Evolutionary conservation across 1,140 invertebrate species (phyloP), one percentile per base, ranked within the genome.

Genomic region (Leptinotarsa undecemlineata): DNA sequence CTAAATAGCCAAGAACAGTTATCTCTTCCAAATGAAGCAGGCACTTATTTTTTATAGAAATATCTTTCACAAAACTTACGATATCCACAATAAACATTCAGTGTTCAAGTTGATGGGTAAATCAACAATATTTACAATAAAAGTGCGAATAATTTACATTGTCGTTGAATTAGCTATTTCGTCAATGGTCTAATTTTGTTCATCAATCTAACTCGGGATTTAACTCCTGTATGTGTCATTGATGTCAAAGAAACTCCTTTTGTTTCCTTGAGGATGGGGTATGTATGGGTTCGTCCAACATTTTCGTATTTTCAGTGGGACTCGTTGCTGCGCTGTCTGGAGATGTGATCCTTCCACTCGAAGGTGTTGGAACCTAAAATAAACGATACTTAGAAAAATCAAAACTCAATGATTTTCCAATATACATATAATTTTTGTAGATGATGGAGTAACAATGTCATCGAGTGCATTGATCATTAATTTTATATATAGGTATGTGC

Each of bases 181-280:
- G 8, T 11, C 8, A 42, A 42, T 42, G 33, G 33, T 42, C 33
- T 42, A 42, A 42, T 42, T 42, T 42, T 42, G 33, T 42, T 57
- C 14, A 57, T 57, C 51, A 57, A 57, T 57, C 51, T 57, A 19
- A 57, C 51, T 57, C n/a, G 51, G 15, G n/a, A 19, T 19, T 57
- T 4, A 57, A n/a, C 51, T 57, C 51, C 15, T 57, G 51, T 15
- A 57, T n/a, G 23, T 62, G 60, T 67, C 42, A 74, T 72, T 72
- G 77, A 26, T 68, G 79, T 79, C 83, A 84, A 76, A 83, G 81
- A 80, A 82, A 84, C 68, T 84, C 82, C 71, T 80, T 81, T 66
- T 81, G 77, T 78, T 81, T 83, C 61, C 79, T 74, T 71, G 80
- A 83, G 81, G 82, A 84, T 80, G 82, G 82, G 74, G 81, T 82